Evolutionary conservation across 2,888 invertebrate species (phyloP), one percentile per base, ranked within the genome.

Genomic region (Tuta absoluta): DNA sequence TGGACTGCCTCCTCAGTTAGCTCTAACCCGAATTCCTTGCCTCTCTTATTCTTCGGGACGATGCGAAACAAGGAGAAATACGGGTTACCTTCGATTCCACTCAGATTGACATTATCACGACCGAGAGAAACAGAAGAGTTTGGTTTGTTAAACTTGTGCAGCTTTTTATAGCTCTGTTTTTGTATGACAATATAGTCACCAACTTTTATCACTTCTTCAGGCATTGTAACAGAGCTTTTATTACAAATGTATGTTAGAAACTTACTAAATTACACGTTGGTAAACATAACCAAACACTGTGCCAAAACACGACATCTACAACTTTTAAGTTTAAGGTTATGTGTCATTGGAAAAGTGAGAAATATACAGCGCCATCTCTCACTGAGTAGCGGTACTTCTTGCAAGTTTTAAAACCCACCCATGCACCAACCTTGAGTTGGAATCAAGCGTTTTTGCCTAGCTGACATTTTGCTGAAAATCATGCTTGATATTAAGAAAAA

Each of bases 51-150:
- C 69, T 93, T 93, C 23, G 94, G 92, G 66, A 94, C 90, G 93
- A 97, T 94, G 87, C 95, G 95, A 80, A 96, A 97, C 2, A 95
- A 94, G 14, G 95, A 95, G 80, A 93, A 95, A 79, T 94, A 95
- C n/a, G 93, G 93, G 71, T 94, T 93, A 14, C 95, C 95, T 64
- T 95, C 90, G 59, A 96, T 92, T 56, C 93, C 93, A 70, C 89
- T 92, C 72, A 96, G 88, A 79, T 95, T 93, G 11, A 97, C 85
- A 65, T 92, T 92, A 75, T 96, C 95, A 74, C 94, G 94, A 3
- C 96, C 96, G 65, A 97, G 77, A 68, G 89, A 93, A 38, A 95
- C 89, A 45, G 86, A 92, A 0, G 94, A 93, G 71, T 94, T 93
- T 7, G 93, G 76, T 71, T 93, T 94, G 67, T 94, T 93, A 66